Evolutionary conservation across 2,797 vertebrate genomes (phyloP), one percentile per base, ranked within the genome.

Genomic region (Megaceryle alcyon): DNA sequence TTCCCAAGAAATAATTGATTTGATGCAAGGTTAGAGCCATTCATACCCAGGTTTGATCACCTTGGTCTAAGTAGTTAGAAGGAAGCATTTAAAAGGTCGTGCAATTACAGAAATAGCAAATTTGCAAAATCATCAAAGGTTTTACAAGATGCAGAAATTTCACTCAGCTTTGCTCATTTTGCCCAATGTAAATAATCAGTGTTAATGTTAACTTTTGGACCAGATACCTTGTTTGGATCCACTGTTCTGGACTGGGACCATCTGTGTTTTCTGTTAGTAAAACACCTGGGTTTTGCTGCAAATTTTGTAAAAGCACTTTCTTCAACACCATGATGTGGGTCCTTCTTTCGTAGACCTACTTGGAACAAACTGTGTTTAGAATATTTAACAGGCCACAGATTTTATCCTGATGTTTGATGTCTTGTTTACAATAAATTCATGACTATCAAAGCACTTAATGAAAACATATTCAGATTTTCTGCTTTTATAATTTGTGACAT

Each of bases 361-460:
- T 37, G 15, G 33, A 86, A 31, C 12, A 46, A 60, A 60, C 5
- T 1, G 0, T 60, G 25, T 46, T 87, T 88, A 37, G 39, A 21
- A 37, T 88, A n/a, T 77, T 90, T 76, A 73, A 73, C 53, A 61
- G 53, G 14, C 16, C 46, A 18, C 5, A 63, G n/a, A 20, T 71
- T 92, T 68, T 76, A 49, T 64, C 41, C 41, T 66, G 28, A 57
- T 64, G 22, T 28, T 81, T 73, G 56, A 43, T 66, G n/a, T 37
- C 70, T 60, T 80, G 44, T 75, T 92, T 81, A 64, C 26, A 89
- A 48, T 39, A 56, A 71, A 20, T 68, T 91, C 46, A 37, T 39
- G 44, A n/a, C 19, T 83, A 77, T 65, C 59, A 82, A 87, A 94
- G 26, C 53, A 73, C 82, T 92, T 88, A 91, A 89, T 61, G 48